Conservation (phyloP, 2,888 invertebrate species). For the Leucophenga maculata region DNA sequence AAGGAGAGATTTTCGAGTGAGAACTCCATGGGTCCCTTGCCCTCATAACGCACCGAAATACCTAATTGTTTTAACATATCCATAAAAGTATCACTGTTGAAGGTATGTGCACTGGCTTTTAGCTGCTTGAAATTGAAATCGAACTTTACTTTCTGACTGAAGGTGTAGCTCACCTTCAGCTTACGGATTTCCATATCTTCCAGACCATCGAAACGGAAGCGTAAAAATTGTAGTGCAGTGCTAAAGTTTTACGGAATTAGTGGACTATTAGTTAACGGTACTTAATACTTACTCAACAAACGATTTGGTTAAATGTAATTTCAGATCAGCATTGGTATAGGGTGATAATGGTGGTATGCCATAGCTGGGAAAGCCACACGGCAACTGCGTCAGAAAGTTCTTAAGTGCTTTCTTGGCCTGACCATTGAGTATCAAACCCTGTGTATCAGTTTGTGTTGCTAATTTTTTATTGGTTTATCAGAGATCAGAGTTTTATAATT, state of each 20-base stretch:
- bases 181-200: constrained; percentile 60
- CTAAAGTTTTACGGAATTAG: constrained; percentile 37
- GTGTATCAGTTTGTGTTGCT: constrained; percentile 48
- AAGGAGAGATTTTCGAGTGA: constrained; percentile 58
- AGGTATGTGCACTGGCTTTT: constrained; percentile 51
- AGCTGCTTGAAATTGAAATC: constrained; percentile 55
- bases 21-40: constrained; percentile 59
- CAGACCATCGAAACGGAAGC: constrained; percentile 67
- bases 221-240: constrained; percentile 52
- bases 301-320: constrained; percentile 52
- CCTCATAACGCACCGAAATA: constrained; percentile 59
- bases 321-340: constrained; percentile 63
- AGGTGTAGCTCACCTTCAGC: constrained; percentile 61
- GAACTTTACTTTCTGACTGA: constrained; percentile 62
- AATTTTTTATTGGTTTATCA: background rate
- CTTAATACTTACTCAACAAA: constrained; percentile 58
- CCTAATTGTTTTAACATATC: constrained; percentile 57
- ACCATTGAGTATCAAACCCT: constrained; percentile 59
- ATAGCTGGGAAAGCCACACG: constrained; percentile 66
- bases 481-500: background rate
- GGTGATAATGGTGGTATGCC: constrained; percentile 68
- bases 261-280: background rate
- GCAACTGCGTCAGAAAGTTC: constrained; percentile 56
- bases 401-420: constrained; percentile 60
- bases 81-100: constrained; percentile 55